Percentiles rank a stretch among this genome's conserved stretches.
Conservation (phyloP, 2,888 invertebrate genomes). For the Dicyrtoma fusca region DNA sequence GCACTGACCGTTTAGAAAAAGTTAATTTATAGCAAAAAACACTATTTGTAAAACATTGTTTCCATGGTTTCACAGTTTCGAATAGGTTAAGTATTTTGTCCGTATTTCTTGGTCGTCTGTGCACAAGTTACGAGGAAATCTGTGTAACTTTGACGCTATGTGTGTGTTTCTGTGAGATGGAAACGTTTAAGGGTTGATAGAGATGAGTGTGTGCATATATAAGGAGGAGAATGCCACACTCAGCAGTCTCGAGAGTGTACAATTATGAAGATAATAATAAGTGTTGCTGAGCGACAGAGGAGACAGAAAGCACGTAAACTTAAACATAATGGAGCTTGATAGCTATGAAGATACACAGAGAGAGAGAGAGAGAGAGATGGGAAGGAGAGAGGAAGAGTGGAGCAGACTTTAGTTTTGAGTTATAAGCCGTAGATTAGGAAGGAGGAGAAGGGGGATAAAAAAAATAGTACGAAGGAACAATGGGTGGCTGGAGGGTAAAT, state of each 20-base stretch:
- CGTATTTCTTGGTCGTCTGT: too few species aligned
- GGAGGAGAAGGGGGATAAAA: slow-evolving; percentile 9
- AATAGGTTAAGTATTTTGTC: too few species aligned
- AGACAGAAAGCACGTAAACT: slow-evolving; percentile 25
- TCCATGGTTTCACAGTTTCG: too few species aligned
- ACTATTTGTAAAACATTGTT: too few species aligned
- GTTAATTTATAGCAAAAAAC: too few species aligned
- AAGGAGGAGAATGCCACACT: slow-evolving; percentile 3
- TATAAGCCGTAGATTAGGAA: not conserved
- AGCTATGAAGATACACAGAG: slow-evolving; percentile 9
- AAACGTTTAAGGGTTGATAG: not conserved
- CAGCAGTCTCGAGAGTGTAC: slow-evolving; percentile 14
- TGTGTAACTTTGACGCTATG: not conserved
- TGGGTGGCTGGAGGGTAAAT: slow-evolving; percentile 56
- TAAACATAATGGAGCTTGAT: slow-evolving; percentile 10
- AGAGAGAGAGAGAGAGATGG: slow-evolving; percentile 6
- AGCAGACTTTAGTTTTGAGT: too few species aligned
- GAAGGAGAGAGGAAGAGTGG: not conserved
- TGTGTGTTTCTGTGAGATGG: not conserved
- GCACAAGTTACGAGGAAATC: not conserved
- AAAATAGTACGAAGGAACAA: slow-evolving; percentile 50
- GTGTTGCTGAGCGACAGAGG: slow-evolving; percentile 23
- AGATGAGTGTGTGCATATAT: not conserved
- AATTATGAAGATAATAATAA: slow-evolving; percentile 32
- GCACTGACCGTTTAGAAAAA: too few species aligned